These are phyloP conservation scores for Orcinus orca DNA, from an alignment of 2,113 vertebrate genomes.

Conservation along the genomic window DNA sequence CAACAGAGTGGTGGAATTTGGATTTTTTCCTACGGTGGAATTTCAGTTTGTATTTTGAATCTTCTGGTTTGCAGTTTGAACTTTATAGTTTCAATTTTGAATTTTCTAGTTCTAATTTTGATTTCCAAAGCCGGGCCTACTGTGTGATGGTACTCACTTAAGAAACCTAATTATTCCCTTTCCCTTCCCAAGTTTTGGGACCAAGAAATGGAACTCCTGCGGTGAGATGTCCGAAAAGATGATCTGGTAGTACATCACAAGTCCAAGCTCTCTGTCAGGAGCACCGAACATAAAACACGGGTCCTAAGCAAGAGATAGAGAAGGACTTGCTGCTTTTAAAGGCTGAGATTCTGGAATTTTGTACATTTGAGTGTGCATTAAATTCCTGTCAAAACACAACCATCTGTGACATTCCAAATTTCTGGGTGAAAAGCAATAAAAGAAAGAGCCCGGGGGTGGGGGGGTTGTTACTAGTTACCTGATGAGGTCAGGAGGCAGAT, in stretches of 20 bases:
- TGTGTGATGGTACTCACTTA: background rate
- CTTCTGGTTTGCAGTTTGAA: background rate
- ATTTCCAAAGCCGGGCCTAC: background rate
- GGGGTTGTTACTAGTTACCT: background rate
- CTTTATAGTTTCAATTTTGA: background rate
- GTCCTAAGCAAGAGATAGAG: background rate
- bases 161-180: background rate
- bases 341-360: background rate
- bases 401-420: constrained; percentile 39
- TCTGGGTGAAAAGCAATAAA: constrained; percentile 43
- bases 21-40: background rate
- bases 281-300: background rate
- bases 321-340: background rate
- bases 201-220: background rate
- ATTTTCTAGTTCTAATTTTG: constrained; percentile 20
- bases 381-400: constrained; percentile 55
- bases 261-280: background rate
- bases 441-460: background rate
- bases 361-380: background rate
- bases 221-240: background rate
- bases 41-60: background rate
- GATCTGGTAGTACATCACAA: background rate
- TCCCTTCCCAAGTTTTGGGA: background rate
- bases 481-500: background rate
- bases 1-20: background rate